Percentiles rank a stretch among this genome's conserved stretches.
Evolutionary conservation across 2,113 vertebrate species (phyloP).

Genomic region (Varanus salvator): DNA sequence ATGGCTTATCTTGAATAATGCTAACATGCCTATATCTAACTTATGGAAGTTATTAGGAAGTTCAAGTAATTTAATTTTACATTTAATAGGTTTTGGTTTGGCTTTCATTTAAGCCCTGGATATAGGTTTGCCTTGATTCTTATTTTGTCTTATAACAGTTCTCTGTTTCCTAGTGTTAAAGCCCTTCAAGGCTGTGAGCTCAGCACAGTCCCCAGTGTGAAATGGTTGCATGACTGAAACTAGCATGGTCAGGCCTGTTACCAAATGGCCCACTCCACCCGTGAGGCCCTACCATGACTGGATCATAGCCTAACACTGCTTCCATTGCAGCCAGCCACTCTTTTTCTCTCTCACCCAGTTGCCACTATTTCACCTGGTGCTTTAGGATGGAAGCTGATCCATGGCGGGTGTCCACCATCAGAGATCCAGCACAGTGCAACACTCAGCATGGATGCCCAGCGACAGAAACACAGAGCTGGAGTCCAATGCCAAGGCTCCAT

Average conservation of each 20-base stretch:
- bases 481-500: too few relatives aligned
- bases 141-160: neutral
- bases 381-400: neutral
- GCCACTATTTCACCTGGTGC: neutral
- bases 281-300: too few relatives aligned
- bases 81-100: neutral
- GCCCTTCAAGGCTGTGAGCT: neutral
- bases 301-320: too few relatives aligned
- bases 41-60: conserved; percentile 11
- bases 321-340: neutral
- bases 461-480: too few relatives aligned
- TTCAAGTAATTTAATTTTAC: conserved; percentile 14
- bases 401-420: neutral
- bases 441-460: neutral
- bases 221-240: neutral
- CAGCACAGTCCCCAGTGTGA: neutral
- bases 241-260: accelerated
- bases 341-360: neutral
- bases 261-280: too few relatives aligned
- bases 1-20: neutral
- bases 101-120: neutral
- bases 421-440: neutral
- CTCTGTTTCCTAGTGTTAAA: neutral
- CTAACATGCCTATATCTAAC: neutral
- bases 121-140: neutral